A percentile compares a stretch with the other conserved stretches of the same genome.
phyloP scores from a whole-genome alignment of 2,888 invertebrate genomes.

The Ophion costatus region DNA sequence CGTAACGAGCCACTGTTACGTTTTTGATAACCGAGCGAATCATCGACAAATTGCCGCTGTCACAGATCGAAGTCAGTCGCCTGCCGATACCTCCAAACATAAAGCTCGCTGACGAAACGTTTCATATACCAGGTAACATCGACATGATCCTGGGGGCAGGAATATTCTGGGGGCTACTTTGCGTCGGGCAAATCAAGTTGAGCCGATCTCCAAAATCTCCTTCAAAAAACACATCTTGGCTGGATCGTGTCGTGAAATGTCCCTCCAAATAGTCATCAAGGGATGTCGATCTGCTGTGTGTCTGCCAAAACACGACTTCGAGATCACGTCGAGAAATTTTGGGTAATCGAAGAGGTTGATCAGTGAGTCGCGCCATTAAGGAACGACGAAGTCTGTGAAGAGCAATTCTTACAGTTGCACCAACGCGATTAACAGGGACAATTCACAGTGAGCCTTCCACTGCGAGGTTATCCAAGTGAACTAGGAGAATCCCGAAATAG shows the following conservation, averaged over 20 bases:
- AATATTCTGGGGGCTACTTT: slow-evolving; percentile 45
- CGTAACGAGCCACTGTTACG: slow-evolving; percentile 3
- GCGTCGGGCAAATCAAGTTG: slow-evolving; percentile 50
- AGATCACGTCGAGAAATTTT: slow-evolving; percentile 19
- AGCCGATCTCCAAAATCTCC: slow-evolving; percentile 13
- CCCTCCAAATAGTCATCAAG: not conserved
- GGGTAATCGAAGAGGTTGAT: slow-evolving; percentile 34
- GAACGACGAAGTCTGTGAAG: slow-evolving; percentile 12
- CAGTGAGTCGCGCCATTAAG: not conserved
- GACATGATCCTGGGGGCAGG: slow-evolving; percentile 23
- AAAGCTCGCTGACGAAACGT: slow-evolving; percentile 13
- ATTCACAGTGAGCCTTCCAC: slow-evolving; percentile 2
- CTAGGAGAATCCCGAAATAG: slow-evolving; percentile 11
- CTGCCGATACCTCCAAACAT: not conserved
- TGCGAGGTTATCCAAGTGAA: not conserved
- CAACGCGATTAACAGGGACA: slow-evolving; percentile 6
- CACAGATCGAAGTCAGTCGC: not conserved
- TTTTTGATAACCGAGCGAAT: slow-evolving; percentile 21
- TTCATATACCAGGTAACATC: slow-evolving; percentile 10
- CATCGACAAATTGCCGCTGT: not conserved
- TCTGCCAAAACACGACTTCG: not conserved
- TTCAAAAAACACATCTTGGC: slow-evolving; percentile 64
- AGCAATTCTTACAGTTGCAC: slow-evolving; percentile 1
- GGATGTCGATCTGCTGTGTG: slow-evolving; percentile 26
- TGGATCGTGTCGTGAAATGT: slow-evolving; percentile 66